Evolutionary conservation across 2,888 invertebrate genomes (phyloP).

Genomic region (Hirtodrosophila alboralis): DNA sequence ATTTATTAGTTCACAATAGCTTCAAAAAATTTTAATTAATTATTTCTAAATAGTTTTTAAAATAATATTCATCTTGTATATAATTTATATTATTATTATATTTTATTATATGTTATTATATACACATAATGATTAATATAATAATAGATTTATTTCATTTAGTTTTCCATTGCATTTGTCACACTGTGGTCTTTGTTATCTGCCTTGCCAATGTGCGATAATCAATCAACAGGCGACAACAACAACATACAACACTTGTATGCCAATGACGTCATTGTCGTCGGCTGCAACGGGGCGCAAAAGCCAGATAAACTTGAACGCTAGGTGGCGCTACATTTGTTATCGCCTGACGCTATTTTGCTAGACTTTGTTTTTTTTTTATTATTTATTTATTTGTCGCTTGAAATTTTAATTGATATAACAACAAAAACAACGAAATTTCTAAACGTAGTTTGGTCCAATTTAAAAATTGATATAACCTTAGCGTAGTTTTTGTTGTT

Average conservation of each 20-base stretch:
- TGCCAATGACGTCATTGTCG: constrained; percentile 36
- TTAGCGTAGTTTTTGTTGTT: constrained; percentile 25
- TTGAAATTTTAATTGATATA: constrained; percentile 62
- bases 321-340: constrained; percentile 53
- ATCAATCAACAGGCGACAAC: constrained; percentile 58
- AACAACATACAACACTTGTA: constrained; percentile 19
- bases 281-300: constrained; percentile 4
- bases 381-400: constrained; percentile 37
- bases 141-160: not conserved
- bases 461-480: constrained; percentile 73
- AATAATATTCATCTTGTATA: no score
- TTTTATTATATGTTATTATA: no score
- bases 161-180: not conserved
- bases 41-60: no score
- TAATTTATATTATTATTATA: no score
- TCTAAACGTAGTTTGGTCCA: no score
- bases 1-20: no score
- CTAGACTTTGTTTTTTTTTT: constrained; percentile 67
- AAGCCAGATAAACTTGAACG: constrained; percentile 14
- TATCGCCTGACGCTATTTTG: constrained; percentile 47
- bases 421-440: no score
- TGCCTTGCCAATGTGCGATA: constrained; percentile 52
- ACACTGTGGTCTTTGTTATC: constrained; percentile 39
- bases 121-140: no score
- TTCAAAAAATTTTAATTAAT: no score